Evolutionary conservation across 2,113 vertebrate species (phyloP).

Genomic region (Strix uralensis): DNA sequence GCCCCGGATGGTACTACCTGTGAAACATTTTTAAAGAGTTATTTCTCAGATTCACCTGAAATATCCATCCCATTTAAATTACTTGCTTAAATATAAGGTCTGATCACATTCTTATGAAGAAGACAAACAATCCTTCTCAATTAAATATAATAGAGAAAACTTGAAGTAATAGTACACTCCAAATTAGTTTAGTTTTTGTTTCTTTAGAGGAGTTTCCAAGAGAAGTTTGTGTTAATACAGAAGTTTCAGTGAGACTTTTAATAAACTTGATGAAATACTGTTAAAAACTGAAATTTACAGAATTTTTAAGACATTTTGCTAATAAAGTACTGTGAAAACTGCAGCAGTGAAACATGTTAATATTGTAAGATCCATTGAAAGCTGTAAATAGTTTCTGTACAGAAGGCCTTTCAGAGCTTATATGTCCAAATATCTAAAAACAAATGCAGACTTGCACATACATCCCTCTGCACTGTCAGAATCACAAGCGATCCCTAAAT

Average conservation of each 20-base stretch:
- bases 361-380: background rate
- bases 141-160: background rate
- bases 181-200: background rate
- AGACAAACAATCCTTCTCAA: background rate
- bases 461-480: background rate
- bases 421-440: background rate
- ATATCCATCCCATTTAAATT: background rate
- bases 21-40: background rate
- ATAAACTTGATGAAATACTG: background rate
- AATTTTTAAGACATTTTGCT: background rate
- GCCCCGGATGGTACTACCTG: background rate
- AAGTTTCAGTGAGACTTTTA: background rate
- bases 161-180: too few species aligned
- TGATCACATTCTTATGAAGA: background rate
- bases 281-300: background rate
- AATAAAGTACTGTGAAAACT: background rate
- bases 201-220: background rate
- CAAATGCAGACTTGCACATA: background rate
- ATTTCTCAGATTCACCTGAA: background rate
- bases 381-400: background rate
- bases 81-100: background rate
- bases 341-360: background rate
- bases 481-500: background rate
- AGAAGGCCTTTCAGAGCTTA: background rate
- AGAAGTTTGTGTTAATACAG: background rate